Evolutionary conservation across 2,888 invertebrate species (phyloP), one percentile per base, ranked within the genome.

Genomic region (Clistopyga incitator): DNA sequence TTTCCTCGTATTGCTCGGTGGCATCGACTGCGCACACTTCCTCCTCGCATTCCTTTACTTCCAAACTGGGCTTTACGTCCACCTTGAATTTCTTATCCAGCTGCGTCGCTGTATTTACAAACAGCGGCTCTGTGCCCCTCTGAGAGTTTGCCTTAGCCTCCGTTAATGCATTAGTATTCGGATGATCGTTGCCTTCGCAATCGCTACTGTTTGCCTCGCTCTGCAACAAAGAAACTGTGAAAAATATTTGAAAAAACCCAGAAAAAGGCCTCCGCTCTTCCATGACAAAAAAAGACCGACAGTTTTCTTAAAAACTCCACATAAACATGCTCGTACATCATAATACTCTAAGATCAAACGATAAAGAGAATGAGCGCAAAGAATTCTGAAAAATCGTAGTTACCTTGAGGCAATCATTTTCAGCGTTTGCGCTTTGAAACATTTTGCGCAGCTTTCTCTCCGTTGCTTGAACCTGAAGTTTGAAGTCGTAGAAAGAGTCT

Each of bases 401-500:
- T 71, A 82, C 82, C 65, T 78, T 77, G 10, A 23, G 25, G 0
- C 52, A 59, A 68, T 47, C 20, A 6, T 11, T 56, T 6, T 6
- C 10, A 29, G 8, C 10, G 2, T 20, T 25, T 0, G 74, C 84
- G 3, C 52, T 85, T 76, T 90, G 84, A 65, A 91, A 90, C 89
- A 92, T 91, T 70, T 90, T 88, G 3, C 89, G 87, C 0, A 93
- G 86, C 72, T 90, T 92, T 72, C 86, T 88, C 25, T 93, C 92
- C 0, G 92, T 90, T 11, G 90, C 90, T 84, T 89, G 91, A 3
- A 93, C 92, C 84, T 92, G 89, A 1, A 87, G 79, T 74, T 91
- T 92, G 38, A 93, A 93, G 47, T 91, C 88, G 74, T 92, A 90
- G 77, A 91, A 93, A 23, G 90, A 83, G 76, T 90, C 88, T 0